Conservation (phyloP, 2,797 vertebrate genomes). For the Uromys caudimaculatus region DNA sequence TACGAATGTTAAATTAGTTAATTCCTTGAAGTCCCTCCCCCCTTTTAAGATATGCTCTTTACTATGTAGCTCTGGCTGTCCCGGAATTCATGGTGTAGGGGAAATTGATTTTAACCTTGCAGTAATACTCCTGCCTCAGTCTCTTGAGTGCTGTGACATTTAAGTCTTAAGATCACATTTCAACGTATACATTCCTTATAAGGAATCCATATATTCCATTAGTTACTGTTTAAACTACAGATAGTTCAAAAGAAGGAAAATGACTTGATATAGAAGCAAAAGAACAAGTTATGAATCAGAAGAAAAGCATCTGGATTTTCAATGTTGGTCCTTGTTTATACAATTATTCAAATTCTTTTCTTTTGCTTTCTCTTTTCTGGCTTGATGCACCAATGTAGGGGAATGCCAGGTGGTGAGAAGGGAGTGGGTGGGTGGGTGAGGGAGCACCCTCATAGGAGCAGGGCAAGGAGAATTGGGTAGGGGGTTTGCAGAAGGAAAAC, state of each 20-base stretch:
- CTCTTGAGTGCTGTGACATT: not conserved
- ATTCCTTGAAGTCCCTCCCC: not conserved
- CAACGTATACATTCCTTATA: not conserved
- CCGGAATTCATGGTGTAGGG: not conserved
- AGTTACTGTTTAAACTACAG: constrained; percentile 28
- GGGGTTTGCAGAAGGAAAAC: no score
- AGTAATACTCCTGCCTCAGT: not conserved
- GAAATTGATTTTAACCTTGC: not conserved
- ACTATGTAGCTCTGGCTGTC: not conserved
- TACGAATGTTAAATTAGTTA: constrained; percentile 50
- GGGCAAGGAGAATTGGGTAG: no score
- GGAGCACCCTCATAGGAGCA: no score
- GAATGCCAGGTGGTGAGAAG: no score
- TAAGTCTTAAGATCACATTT: constrained; percentile 39
- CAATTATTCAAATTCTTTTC: constrained; percentile 8
- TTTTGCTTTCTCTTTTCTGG: not conserved
- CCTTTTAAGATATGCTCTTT: not conserved
- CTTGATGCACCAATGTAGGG: no score
- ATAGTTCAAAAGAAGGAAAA: constrained; percentile 20
- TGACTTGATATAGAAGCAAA: not conserved
- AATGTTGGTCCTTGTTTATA: constrained; percentile 19
- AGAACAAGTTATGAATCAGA: not conserved
- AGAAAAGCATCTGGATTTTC: constrained; percentile 25
- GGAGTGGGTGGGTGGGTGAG: no score
- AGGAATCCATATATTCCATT: not conserved